phyloP scores from a whole-genome alignment of 1,140 invertebrate species.

The Trichomalopsis sarcophagae region DNA sequence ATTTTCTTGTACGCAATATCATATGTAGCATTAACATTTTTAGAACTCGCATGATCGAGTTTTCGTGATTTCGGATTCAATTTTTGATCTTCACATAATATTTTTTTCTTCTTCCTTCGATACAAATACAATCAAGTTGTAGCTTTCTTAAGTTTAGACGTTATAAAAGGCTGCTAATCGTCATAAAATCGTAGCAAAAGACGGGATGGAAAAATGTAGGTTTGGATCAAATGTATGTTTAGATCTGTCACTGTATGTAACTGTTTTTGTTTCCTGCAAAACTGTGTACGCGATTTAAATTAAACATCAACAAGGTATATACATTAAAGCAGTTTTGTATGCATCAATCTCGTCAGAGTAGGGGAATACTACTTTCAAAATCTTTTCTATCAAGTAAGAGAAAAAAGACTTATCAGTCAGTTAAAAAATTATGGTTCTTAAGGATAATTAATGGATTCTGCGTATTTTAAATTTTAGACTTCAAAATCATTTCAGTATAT shows the following conservation, averaged over 20 bases:
- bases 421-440: not conserved
- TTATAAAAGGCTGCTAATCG: not conserved
- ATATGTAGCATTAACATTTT: constrained; percentile 31
- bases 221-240: not conserved
- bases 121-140: not conserved
- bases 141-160: not conserved
- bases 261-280: constrained; percentile 19
- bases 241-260: not conserved
- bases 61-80: not conserved
- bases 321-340: constrained; percentile 19
- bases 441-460: not conserved
- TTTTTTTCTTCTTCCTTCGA: not conserved
- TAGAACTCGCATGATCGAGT: constrained; percentile 10
- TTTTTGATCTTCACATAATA: constrained; percentile 1
- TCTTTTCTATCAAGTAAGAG: not conserved
- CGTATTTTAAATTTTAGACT: not conserved
- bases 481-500: constrained; percentile 16
- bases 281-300: constrained; percentile 13
- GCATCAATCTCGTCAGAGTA: constrained; percentile 12
- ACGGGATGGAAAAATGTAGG: not conserved
- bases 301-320: constrained; percentile 27
- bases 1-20: constrained; percentile 23
- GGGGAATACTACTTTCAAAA: constrained; percentile 1
- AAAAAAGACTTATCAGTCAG: not conserved
- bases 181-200: not conserved